Base-by-base conservation (phyloP, 2,888 invertebrate genomes). In the Cabera pusaria region DNA sequence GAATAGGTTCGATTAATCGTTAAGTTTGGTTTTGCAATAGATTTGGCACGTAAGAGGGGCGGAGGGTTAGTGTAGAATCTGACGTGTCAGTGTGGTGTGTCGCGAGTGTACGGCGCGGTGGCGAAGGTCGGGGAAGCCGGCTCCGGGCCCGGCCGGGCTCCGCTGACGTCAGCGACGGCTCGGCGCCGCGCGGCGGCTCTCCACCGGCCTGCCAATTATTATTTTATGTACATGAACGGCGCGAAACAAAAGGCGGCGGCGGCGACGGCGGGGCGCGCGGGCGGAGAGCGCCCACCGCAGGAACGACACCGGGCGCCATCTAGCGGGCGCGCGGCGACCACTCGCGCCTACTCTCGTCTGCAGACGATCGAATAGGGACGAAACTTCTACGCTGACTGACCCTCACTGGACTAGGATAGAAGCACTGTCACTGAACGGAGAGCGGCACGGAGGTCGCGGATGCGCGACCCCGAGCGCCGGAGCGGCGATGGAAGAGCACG, bases 361-460 rank as follows among this genome's bases (percentile, higher is more conserved):
- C 87, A 75, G 87, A 78, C 82, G 86, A 90, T 87, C 88, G 85
- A 83, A 86, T 68, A 72, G 71, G 78, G 83, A 82, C 80, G 78
- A 74, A 76, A 72, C 69, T 71, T 72, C 56, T 71, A 70, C 75
- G 71, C 61, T 61, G 68, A 68, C 64, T 55, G 69, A 74, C 71
- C 70, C 76, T 77, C 78, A 67, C 73, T 68, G 71, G 67, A 57
- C 59, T 39, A 57, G 49, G 54, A 59, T 47, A 66, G 59, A 61
- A 73, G 58, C 86, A 86, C 84, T 83, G 66, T 75, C 86, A 84
- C 85, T 78, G 75, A 62, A 61, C 59, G 54, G 58, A 46, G 49
- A 52, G 49, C 47, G 55, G 44, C 42, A 50, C 52, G 50, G 51
- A 49, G 50, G 56, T 50, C 44, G 59, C 45, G 48, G 48, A 46